Evolutionary conservation across 2,113 vertebrate species (phyloP).

Genomic region (Seriola dumerili): DNA sequence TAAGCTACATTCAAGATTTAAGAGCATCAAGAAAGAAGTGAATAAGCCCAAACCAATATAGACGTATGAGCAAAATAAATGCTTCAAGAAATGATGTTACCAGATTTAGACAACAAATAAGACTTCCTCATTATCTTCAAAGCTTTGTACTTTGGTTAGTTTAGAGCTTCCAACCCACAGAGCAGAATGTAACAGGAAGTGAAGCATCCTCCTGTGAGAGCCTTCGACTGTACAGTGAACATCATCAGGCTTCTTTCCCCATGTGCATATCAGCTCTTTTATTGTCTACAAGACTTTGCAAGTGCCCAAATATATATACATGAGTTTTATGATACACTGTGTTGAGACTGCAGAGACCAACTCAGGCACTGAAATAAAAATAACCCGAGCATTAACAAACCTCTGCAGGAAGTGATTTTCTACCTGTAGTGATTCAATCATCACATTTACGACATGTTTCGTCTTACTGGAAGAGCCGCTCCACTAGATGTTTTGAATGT

Average conservation of each 20-base stretch:
- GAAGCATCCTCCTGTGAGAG: neutral
- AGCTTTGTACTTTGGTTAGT: neutral
- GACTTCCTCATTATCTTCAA: neutral
- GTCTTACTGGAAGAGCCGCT: neutral
- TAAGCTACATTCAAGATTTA: neutral
- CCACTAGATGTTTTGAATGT: neutral
- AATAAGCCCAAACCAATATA: neutral
- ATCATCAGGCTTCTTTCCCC: neutral
- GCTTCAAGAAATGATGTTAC: neutral
- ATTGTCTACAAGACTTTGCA: neutral
- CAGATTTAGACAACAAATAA: neutral
- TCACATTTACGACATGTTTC: too few species aligned
- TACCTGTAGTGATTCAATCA: too few species aligned
- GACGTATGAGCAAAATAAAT: neutral
- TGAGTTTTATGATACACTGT: neutral
- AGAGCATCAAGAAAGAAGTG: neutral
- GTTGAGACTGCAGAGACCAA: neutral
- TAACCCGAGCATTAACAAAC: neutral
- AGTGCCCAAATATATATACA: neutral
- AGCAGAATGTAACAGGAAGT: neutral
- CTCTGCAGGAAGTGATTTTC: too few species aligned
- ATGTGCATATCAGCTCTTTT: neutral
- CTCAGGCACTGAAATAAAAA: neutral
- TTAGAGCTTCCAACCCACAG: neutral
- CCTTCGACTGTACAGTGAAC: neutral